Evolutionary conservation across 2,113 vertebrate species (phyloP), one percentile per base, ranked within the genome.

Genomic region (Pygoscelis antarcticus): DNA sequence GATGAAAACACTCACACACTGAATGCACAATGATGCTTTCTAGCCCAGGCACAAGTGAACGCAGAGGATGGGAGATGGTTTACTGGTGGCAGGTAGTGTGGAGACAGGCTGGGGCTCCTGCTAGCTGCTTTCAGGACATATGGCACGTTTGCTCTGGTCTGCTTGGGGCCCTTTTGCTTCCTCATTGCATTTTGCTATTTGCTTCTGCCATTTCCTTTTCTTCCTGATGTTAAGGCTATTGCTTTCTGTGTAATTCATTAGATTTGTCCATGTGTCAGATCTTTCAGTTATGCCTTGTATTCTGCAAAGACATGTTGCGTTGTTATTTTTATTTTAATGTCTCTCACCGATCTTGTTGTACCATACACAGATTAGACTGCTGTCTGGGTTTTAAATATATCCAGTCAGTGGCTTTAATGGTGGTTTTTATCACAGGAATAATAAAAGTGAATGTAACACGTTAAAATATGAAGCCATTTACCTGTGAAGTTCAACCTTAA

Each of bases 381-480:
- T 90, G 70, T 57, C 77, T 93, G 87, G 44, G 26, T 78, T 87
- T 64, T 79, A 68, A 89, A 60, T 89, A 23, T 64, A 77, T 61
- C 84, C 82, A 87, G 62, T 92, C 77, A 79, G 81, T 89, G 77
- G 76, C 69, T 87, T 72, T 83, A 85, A 85, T 44, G 44, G 76
- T 84, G 36, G 2, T 29, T 83, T 95, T 78, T 79, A 76, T 91
- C 76, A 80, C 92, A 91, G 89, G 92, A 96, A 93, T 90, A 96
- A 94, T 90, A 87, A 85, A 94, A 75, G 83, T 86, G 87, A 95
- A 69, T 0, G 1, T 60, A 57, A 22, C 14, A 16, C 76, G 26
- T 57, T 95, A 79, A 85, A 83, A 83, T 87, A 82, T 42, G 32
- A 92, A 89, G 61, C 71, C 34, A 74, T 96, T 95, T 96, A 84